phyloP scores from a whole-genome alignment of 2,888 invertebrate species.

The Neria commutata region DNA sequence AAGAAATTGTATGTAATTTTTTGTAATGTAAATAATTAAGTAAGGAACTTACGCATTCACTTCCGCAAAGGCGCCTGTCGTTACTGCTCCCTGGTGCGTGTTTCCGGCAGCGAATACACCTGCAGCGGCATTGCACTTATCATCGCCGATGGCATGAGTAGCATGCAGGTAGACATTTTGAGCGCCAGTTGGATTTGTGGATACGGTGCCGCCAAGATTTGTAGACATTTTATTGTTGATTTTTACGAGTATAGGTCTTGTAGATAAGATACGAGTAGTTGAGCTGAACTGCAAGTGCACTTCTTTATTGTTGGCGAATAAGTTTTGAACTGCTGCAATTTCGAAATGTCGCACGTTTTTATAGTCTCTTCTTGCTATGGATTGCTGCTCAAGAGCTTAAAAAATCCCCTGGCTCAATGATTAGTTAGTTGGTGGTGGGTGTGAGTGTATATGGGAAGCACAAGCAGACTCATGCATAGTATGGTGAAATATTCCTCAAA shows the following conservation, averaged over 20 bases:
- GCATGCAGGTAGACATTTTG: slow-evolving; percentile 32
- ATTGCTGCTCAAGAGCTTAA: too few relatives aligned
- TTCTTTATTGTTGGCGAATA: too few relatives aligned
- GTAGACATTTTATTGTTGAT: slow-evolving; percentile 4
- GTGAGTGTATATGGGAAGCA: too few relatives aligned
- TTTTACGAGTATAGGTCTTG: background rate
- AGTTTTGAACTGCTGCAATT: too few relatives aligned
- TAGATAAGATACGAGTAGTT: too few relatives aligned
- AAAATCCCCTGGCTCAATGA: too few relatives aligned
- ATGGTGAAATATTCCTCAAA: too few relatives aligned
- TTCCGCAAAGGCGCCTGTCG: slow-evolving; percentile 44
- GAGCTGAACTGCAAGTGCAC: too few relatives aligned
- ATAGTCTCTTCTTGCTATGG: too few relatives aligned
- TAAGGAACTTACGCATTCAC: slow-evolving; percentile 43
- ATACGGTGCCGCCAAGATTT: slow-evolving; percentile 38
- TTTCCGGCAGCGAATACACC: slow-evolving; percentile 49
- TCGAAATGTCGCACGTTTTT: too few relatives aligned
- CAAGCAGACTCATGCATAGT: too few relatives aligned
- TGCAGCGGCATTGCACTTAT: slow-evolving; percentile 34
- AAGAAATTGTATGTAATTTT: slow-evolving; percentile 3
- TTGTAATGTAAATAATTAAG: background rate
- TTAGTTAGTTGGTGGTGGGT: too few relatives aligned
- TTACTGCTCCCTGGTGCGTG: slow-evolving; percentile 38
- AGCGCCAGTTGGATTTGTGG: slow-evolving; percentile 41
- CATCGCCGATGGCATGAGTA: slow-evolving; percentile 36